Conservation (phyloP, 37 sponge, comb jelly and placozoan genomes). For the Diacarnus erythraeanus region DNA sequence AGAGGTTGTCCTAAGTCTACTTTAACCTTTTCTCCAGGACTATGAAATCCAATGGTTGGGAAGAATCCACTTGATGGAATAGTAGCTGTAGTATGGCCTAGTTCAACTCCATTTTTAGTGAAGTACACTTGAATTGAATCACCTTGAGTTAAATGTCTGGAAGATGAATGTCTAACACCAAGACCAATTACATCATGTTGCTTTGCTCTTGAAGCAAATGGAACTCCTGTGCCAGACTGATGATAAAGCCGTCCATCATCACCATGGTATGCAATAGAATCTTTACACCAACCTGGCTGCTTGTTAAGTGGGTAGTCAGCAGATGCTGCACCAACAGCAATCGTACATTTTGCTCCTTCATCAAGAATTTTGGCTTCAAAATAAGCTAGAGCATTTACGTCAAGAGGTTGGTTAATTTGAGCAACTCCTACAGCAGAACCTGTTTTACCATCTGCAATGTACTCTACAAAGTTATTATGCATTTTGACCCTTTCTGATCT, state of each 20-base stretch:
- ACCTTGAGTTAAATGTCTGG: background rate
- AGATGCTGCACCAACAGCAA: constrained; percentile 45
- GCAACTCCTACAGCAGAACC: constrained; percentile 29
- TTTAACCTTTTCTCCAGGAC: constrained; percentile 44
- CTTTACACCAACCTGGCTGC: constrained; percentile 47
- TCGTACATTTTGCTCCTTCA: constrained; percentile 10
- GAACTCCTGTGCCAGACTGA: constrained; percentile 1
- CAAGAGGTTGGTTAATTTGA: constrained; percentile 37
- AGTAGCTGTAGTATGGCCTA: constrained; percentile 47
- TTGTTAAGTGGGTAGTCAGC: constrained; percentile 26
- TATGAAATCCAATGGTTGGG: constrained; percentile 57
- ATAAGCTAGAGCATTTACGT: constrained; percentile 19
- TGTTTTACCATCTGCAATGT: constrained; percentile 4
- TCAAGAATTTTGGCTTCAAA: constrained; percentile 58
- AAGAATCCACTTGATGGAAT: constrained; percentile 38
- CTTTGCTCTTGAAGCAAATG: constrained; percentile 58
- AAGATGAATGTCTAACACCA: constrained; percentile 26
- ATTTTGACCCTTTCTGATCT: constrained; percentile 48
- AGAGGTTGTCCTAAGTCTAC: background rate
- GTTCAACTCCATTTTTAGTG: constrained; percentile 46
- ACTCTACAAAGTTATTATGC: constrained; percentile 24
- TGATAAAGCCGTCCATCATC: constrained; percentile 55
- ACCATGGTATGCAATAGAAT: constrained; percentile 63
- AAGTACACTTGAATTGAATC: constrained; percentile 59
- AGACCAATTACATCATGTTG: constrained; percentile 45